Evolutionary conservation across 2,797 vertebrate genomes (phyloP), one percentile per base, ranked within the genome.

Genomic region (Menidia menidia): DNA sequence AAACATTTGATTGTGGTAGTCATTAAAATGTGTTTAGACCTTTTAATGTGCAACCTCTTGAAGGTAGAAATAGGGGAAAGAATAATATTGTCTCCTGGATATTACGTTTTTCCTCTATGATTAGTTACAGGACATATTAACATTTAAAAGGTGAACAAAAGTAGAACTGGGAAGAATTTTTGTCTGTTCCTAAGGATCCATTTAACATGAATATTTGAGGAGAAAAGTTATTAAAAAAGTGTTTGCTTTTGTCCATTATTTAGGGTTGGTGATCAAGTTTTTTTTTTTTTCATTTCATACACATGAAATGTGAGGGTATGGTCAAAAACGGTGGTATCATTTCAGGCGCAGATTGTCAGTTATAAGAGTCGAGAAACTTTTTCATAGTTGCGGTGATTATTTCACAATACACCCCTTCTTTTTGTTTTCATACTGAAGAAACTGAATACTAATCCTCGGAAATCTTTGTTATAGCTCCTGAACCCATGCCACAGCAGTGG

Each of bases 1-100:
- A 80, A 93, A 90, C 85, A 91, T 96, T 94, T 92, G 90, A 93
- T 94, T 95, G 88, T 88, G 87, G 76, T 43, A 88, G 88, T 91
- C 92, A 2, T 76, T 93, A 93, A 92, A 80, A 93, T 83, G 80
- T 84, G 88, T 89, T 92, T 93, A 90, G 91, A 94, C 93, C 94
- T 92, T 94, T 84, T 93, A 95, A 93, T 94, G 88, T 84, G 86
- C 71, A 55, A 82, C 82, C 82, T 83, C 78, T 73, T 88, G 87
- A 91, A 65, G 59, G 66, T n/a, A 75, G 75, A 78, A 69, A 64
- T 71, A 72, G 68, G 51, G 42, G 31, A 45, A 64, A 64, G 73
- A 75, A 78, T 78, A 88, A 92, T 92, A 92, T 93, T 93, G 93
- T 91, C 89, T 92, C 90, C 94, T 86, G 84, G 73, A 91, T 94